Conservation (phyloP, 2,797 vertebrate species). For the Amblyopsis hoosieri region DNA sequence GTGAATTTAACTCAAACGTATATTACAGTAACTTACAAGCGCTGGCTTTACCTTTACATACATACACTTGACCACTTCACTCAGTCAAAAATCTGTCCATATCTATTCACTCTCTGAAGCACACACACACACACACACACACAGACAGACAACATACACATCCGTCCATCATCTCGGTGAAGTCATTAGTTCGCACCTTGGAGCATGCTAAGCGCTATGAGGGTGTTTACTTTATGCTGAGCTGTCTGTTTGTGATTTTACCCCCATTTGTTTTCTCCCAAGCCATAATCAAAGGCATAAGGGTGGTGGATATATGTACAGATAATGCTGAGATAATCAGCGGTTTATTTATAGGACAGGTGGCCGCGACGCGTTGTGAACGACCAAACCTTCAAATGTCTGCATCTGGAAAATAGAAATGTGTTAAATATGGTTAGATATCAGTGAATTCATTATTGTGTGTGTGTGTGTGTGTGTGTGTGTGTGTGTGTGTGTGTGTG, state of each 20-base stretch:
- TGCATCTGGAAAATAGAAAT: too few species aligned
- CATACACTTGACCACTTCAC: background rate
- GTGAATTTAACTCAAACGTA: background rate
- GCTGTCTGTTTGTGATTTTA: slow-evolving; percentile 48
- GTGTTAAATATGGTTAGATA: too few species aligned
- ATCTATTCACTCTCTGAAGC: background rate
- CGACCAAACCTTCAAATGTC: slow-evolving; percentile 5
- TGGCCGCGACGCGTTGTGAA: slow-evolving; percentile 18
- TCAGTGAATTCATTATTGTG: background rate
- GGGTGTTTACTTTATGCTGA: slow-evolving; percentile 60
- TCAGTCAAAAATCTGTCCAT: slow-evolving; percentile 16
- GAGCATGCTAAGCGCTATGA: slow-evolving; percentile 56
- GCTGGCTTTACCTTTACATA: too few species aligned
- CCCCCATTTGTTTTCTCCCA: slow-evolving; percentile 27
- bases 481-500: too few species aligned
- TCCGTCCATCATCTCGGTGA: slow-evolving; percentile 48
- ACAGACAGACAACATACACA: slow-evolving; percentile 24
- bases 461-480: slow-evolving; percentile 40
- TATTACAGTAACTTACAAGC: background rate
- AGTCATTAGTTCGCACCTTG: slow-evolving; percentile 64
- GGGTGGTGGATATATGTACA: slow-evolving; percentile 57
- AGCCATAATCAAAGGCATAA: slow-evolving; percentile 58
- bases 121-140: slow-evolving; percentile 28
- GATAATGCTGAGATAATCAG: slow-evolving; percentile 13
- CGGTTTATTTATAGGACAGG: slow-evolving; percentile 43